Evolutionary conservation across 2,888 invertebrate species (phyloP), one percentile per base, ranked within the genome.

Genomic region (Pseudococcus viburni): DNA sequence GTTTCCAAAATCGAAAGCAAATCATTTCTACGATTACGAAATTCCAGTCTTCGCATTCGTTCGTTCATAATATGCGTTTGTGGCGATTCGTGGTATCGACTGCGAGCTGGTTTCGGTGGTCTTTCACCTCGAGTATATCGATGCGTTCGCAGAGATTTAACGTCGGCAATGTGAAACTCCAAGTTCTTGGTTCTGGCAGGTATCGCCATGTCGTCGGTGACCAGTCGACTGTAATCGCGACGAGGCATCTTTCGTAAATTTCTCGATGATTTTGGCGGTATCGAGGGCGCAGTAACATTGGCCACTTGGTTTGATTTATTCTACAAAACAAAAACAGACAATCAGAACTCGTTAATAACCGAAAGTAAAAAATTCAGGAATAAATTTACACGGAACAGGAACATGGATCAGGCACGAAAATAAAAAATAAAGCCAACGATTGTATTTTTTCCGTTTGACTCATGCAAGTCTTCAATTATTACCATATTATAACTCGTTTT

Each of bases 11-110:
- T 39, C 39, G 64, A 59, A 59, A n/a, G 39, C n/a, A 85, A 39
- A 3, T 64, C 17, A 39, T 39, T 59, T n/a, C 19, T 55, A 33
- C 17, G 17, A 11, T 42, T 59, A 64, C 59, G 55, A 59, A 85
- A 85, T 64, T 55, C 85, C 33, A 59, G 22, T 17, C 85, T 55
- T 15, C 85, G 55, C 1, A 59, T 39, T 19, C 64, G 26, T 85
- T 85, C 85, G 4, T 85, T 85, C 64, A 22, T 33, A 15, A 59
- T 59, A 64, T 85, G 55, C 26, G 9, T 12, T 46, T 83, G 11
- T 11, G 46, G 42, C 5, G 15, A 46, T 46, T 46, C 80, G 46
- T 19, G 80, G 7, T 83, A 46, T 7, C 46, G 42, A 83, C 11
- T 77, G 39, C 33, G 46, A 0, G 7, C 46, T 1, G 39, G 2